phyloP scores from a whole-genome alignment of 2,888 invertebrate species.

The Chaetogeoica ovagalla region DNA sequence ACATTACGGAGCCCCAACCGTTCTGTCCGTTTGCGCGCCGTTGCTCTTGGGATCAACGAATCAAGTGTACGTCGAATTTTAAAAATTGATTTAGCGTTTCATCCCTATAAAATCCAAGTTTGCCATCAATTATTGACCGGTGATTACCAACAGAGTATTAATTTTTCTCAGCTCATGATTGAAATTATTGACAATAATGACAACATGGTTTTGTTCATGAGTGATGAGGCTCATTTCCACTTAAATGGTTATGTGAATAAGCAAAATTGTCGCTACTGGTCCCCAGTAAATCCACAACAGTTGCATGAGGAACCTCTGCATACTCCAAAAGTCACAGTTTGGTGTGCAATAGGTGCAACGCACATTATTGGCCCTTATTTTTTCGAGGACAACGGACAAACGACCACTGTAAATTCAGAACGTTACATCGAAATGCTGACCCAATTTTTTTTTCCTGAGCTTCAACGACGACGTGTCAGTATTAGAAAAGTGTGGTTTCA shows the following conservation, averaged over 20 bases:
- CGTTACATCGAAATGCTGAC: slow-evolving; percentile 52
- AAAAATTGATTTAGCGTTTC: slow-evolving; percentile 57
- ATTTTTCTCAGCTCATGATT: too few species aligned
- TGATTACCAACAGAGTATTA: slow-evolving; percentile 7
- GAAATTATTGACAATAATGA: too few species aligned
- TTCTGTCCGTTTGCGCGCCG: background rate
- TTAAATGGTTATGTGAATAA: too few species aligned
- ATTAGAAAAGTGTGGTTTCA: slow-evolving; percentile 52
- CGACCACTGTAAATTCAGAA: too few species aligned
- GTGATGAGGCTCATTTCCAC: too few species aligned
- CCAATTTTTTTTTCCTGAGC: slow-evolving; percentile 47
- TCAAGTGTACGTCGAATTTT: slow-evolving; percentile 57
- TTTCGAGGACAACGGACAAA: too few species aligned
- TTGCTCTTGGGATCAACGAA: slow-evolving; percentile 57
- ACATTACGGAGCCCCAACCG: background rate
- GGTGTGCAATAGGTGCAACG: too few species aligned
- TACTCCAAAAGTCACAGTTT: too few species aligned
- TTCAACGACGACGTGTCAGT: slow-evolving; percentile 42
- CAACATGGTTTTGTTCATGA: too few species aligned
- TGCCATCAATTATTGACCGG: slow-evolving; percentile 51
- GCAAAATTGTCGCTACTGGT: background rate
- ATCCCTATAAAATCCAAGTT: slow-evolving; percentile 57
- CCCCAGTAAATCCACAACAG: too few species aligned
- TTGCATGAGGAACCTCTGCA: too few species aligned
- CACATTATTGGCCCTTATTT: too few species aligned